phyloP scores from a whole-genome alignment of 1,140 invertebrate genomes.

The Drosophila elegans region DNA sequence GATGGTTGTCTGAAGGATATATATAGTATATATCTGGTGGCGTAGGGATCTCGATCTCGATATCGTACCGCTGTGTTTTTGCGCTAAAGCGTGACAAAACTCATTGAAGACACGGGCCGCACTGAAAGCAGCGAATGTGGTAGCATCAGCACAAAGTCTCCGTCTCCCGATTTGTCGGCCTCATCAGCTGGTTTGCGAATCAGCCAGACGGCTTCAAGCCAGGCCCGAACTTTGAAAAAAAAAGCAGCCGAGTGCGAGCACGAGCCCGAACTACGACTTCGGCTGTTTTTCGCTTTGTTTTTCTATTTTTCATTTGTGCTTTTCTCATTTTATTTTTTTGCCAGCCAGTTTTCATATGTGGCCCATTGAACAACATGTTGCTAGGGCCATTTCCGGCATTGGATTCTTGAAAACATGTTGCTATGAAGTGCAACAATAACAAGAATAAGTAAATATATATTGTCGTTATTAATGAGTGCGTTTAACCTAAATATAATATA shows the following conservation, averaged over 20 bases:
- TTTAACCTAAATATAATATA: not conserved
- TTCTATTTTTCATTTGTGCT: constrained; percentile 32
- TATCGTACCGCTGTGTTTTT: constrained; percentile 37
- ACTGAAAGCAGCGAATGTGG: constrained; percentile 75
- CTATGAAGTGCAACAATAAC: not conserved
- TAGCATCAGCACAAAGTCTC: constrained; percentile 82
- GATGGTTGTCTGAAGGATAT: constrained; percentile 14
- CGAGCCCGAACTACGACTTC: constrained; percentile 40
- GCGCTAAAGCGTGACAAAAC: constrained; percentile 80
- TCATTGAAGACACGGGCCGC: constrained; percentile 80
- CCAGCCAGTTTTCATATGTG: constrained; percentile 57
- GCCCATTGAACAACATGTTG: constrained; percentile 35
- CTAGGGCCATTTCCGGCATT: constrained; percentile 43
- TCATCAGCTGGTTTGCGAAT: constrained; percentile 71
- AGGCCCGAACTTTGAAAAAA: constrained; percentile 24
- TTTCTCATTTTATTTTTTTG: constrained; percentile 44
- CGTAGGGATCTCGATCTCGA: constrained; percentile 4
- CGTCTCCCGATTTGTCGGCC: constrained; percentile 49
- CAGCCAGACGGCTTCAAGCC: constrained; percentile 9
- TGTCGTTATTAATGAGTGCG: not conserved
- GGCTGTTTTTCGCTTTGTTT: constrained; percentile 29
- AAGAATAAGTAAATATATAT: not conserved
- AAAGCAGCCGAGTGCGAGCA: constrained; percentile 43
- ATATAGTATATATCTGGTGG: constrained; percentile 23
- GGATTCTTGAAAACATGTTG: constrained; percentile 14